phyloP scores from a whole-genome alignment of 2,888 invertebrate genomes.

The Mesorhabditis sp. region DNA sequence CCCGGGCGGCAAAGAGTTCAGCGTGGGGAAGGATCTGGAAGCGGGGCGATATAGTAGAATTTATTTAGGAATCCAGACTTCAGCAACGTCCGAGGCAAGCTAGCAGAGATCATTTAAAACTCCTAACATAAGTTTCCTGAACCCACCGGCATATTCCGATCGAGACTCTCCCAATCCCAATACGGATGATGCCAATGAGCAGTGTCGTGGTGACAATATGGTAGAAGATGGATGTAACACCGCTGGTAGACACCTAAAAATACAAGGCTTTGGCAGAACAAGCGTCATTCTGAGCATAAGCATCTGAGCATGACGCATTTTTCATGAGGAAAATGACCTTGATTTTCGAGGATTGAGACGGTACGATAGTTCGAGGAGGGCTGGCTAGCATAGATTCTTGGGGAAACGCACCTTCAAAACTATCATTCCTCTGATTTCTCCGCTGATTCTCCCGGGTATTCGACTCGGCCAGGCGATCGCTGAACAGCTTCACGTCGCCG shows the following conservation, averaged over 20 bases:
- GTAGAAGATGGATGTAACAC: neutral
- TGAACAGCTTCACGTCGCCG: neutral
- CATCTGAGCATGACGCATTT: no score
- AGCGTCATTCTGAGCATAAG: no score
- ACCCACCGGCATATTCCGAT: neutral
- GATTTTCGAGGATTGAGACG: neutral
- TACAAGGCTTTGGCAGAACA: no score
- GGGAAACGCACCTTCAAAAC: neutral
- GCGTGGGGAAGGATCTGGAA: neutral
- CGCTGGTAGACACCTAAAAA: constrained; percentile 6
- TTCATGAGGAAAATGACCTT: no score
- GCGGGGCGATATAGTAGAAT: neutral
- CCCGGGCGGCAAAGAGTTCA: neutral
- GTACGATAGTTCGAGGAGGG: no score
- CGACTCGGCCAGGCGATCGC: neutral
- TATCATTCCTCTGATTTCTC: constrained; percentile 1
- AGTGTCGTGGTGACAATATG: neutral
- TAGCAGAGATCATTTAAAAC: no score
- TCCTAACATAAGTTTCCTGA: neutral
- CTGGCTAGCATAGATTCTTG: no score
- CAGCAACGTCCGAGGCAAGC: neutral
- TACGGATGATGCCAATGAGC: constrained; percentile 2
- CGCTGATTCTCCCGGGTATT: neutral
- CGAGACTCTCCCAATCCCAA: neutral
- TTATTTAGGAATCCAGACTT: neutral